Evolutionary conservation across 2,113 vertebrate species (phyloP), one percentile per base, ranked within the genome.

Genomic region (Amblyopsis rosae): DNA sequence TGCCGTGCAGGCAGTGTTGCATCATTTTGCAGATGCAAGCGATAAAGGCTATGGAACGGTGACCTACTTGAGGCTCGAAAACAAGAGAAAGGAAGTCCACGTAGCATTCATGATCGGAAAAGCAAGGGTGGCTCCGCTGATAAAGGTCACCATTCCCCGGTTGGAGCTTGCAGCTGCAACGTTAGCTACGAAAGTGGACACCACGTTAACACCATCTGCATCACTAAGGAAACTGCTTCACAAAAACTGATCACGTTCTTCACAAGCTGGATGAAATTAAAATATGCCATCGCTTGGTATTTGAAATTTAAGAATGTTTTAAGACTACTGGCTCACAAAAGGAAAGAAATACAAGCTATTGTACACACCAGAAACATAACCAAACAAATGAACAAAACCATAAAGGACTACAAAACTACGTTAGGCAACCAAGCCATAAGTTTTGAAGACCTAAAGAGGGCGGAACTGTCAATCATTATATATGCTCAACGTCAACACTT

Each of bases 141-240:
- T 59, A 8, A 16, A 59, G 3, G 45, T 32, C 26, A 68, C 66
- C n/a, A 68, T 68, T 49, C 66, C 66, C 6, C 46, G 56, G 35
- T 49, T 68, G 49, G 66, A 68, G 47, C 33, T 68, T 13, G 59
- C 66, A 26, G 66, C 66, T 59, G 56, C 56, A 59, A 17, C 59
- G 15, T 55, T 68, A 12, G 56, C 66, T 59, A 55, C 19, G 26
- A 12, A 15, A 19, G 41, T 59, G 17, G 66, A 68, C n/a, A n/a
- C n/a, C n/a, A n/a, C n/a, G n/a, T n/a, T n/a, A n/a, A n/a, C n/a
- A n/a, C n/a, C n/a, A n/a, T n/a, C n/a, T 12, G 19, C 9, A 9
- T 57, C 3, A 19, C 3, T 26, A 11, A 57, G 12, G 12, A 7
- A 0, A 57, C 10, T 57, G 17, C 16, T 8, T 26, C 55, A 3